phyloP scores from a whole-genome alignment of 2,797 vertebrate genomes.

The Fratercula arctica region DNA sequence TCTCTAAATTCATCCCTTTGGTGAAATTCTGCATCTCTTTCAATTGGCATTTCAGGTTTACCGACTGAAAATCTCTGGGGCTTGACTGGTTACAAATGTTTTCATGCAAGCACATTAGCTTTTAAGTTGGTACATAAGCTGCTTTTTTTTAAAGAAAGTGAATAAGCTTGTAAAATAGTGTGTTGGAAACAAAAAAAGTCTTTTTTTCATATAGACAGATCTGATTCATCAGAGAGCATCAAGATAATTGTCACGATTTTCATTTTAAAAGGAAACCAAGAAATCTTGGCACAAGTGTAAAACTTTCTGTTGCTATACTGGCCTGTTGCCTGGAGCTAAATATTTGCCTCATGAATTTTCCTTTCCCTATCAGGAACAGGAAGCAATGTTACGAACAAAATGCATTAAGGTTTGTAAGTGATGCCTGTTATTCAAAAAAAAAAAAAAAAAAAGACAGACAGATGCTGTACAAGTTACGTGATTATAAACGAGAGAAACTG shows the following conservation, averaged over 20 bases:
- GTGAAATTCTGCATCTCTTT: conserved; percentile 42
- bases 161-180: conserved; percentile 76
- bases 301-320: conserved; percentile 79
- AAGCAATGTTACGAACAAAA: conserved; percentile 76
- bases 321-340: conserved; percentile 75
- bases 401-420: conserved; percentile 71
- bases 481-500: not conserved
- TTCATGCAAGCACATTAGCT: conserved; percentile 69
- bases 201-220: conserved; percentile 74
- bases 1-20: conserved; percentile 28
- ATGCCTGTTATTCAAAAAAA: conserved; percentile 38
- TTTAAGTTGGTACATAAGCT: conserved; percentile 74
- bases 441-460: conserved; percentile 24
- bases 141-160: conserved; percentile 66
- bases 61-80: conserved; percentile 67
- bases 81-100: conserved; percentile 76
- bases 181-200: conserved; percentile 68
- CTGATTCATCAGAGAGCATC: conserved; percentile 80
- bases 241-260: conserved; percentile 84
- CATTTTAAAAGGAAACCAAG: conserved; percentile 79
- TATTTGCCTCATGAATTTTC: conserved; percentile 78
- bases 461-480: not conserved
- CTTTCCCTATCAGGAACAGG: conserved; percentile 77
- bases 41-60: conserved; percentile 57
- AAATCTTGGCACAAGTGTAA: conserved; percentile 77